Percentiles rank a stretch among this genome's conserved stretches.
phyloP scores from a whole-genome alignment of 2,113 vertebrate genomes.

The Corythoichthys haematopterus region DNA sequence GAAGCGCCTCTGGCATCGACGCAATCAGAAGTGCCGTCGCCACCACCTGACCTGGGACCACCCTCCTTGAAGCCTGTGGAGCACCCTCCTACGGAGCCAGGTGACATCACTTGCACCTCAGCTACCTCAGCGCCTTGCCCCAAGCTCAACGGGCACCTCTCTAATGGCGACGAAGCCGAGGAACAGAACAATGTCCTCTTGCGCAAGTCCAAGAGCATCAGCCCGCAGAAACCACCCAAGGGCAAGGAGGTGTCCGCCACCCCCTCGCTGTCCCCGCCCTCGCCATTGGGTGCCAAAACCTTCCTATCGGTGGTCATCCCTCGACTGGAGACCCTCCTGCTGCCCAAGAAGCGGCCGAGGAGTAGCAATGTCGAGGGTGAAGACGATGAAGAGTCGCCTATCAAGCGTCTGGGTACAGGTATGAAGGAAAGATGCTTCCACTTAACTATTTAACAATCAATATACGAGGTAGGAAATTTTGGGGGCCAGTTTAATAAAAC shows the following conservation, averaged over 20 bases:
- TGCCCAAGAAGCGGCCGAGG: slow-evolving; percentile 89
- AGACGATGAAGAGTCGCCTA: slow-evolving; percentile 81
- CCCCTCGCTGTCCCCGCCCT: slow-evolving; percentile 73
- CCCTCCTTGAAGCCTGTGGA: slow-evolving; percentile 81
- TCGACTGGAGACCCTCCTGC: slow-evolving; percentile 94
- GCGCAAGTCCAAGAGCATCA: slow-evolving; percentile 93
- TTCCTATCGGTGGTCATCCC: slow-evolving; percentile 98
- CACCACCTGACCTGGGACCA: slow-evolving; percentile 80
- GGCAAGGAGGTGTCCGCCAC: slow-evolving; percentile 75
- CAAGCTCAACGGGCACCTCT: slow-evolving; percentile 75
- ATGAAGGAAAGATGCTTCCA: too few species aligned
- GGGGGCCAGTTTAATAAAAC: too few species aligned
- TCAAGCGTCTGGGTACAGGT: slow-evolving; percentile 92
- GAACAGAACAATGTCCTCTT: slow-evolving; percentile 87
- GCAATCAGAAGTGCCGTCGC: slow-evolving; percentile 78
- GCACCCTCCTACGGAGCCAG: slow-evolving; percentile 80
- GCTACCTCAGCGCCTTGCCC: slow-evolving; percentile 81
- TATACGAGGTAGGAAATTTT: too few species aligned
- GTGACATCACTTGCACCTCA: slow-evolving; percentile 83
- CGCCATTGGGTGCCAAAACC: slow-evolving; percentile 86
- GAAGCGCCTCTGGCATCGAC: slow-evolving; percentile 81
- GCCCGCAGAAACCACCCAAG: slow-evolving; percentile 87
- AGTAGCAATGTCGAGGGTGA: slow-evolving; percentile 85
- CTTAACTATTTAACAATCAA: too few species aligned
- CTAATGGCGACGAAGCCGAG: slow-evolving; percentile 79